Conservation (phyloP, 2,113 vertebrate species). For the Crotalus viridis region DNA sequence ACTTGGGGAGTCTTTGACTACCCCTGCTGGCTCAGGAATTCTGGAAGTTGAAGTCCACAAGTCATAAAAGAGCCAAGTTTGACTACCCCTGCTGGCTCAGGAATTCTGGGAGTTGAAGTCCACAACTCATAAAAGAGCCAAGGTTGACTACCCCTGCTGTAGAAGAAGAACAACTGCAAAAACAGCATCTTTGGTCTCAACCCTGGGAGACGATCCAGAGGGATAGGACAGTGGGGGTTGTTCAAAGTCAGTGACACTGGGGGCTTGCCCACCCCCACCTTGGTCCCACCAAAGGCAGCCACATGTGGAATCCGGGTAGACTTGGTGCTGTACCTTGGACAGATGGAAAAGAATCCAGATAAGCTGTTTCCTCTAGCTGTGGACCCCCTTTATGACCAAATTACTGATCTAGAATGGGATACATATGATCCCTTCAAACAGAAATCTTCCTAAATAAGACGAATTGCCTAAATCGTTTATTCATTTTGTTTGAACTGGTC, state of each 20-base stretch:
- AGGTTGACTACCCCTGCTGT: not conserved
- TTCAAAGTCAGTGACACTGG: not conserved
- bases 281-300: not conserved
- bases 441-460: constrained; percentile 51
- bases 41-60: too few species aligned
- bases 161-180: not conserved
- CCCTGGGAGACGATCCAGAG: not conserved
- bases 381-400: not conserved
- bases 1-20: not conserved
- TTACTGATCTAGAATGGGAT: not conserved
- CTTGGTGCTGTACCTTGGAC: not conserved
- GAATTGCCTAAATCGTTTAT: constrained; percentile 46
- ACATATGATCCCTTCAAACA: constrained; percentile 14
- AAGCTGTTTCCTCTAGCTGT: not conserved
- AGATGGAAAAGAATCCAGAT: not conserved
- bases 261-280: too few species aligned
- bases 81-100: too few species aligned
- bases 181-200: not conserved
- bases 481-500: not conserved
- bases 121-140: too few species aligned
- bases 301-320: not conserved
- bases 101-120: too few species aligned
- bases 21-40: too few species aligned
- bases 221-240: not conserved
- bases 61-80: too few species aligned